Conservation (phyloP, 2,888 invertebrate genomes). For the Acholoe squamosa region DNA sequence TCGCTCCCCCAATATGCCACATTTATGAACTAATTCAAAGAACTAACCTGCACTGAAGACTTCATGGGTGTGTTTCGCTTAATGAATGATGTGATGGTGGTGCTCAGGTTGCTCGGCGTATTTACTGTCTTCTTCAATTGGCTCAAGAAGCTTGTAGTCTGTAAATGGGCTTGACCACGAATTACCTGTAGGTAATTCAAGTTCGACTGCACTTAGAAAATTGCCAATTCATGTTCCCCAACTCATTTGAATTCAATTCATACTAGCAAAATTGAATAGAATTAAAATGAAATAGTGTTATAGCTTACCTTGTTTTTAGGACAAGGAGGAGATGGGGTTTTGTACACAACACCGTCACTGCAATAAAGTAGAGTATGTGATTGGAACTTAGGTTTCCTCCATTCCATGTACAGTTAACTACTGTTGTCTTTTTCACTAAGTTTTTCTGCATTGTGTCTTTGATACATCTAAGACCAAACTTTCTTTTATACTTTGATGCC, state of each 20-base stretch:
- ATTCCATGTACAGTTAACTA: too few relatives aligned
- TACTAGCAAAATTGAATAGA: too few relatives aligned
- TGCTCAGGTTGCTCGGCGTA: slow-evolving; percentile 56
- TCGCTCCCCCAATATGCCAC: too few relatives aligned
- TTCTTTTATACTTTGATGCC: too few relatives aligned
- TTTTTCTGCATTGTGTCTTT: too few relatives aligned
- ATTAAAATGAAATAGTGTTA: background rate
- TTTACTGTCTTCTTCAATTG: slow-evolving; percentile 56
- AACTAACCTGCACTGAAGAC: slow-evolving; percentile 25
- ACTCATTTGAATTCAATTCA: too few relatives aligned
- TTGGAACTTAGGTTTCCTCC: too few relatives aligned
- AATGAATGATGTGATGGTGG: slow-evolving; percentile 61
- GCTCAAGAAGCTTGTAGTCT: slow-evolving; percentile 20
- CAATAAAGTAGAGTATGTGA: background rate
- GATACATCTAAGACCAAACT: too few relatives aligned
- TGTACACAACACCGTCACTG: slow-evolving; percentile 32
- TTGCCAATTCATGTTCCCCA: too few relatives aligned
- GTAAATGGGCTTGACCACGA: slow-evolving; percentile 16
- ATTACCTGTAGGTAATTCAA: slow-evolving; percentile 13
- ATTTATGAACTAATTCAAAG: background rate
- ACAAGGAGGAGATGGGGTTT: slow-evolving; percentile 55
- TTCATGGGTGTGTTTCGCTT: slow-evolving; percentile 64
- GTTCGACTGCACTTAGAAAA: too few relatives aligned
- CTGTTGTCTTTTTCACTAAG: too few relatives aligned
- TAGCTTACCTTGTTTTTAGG: slow-evolving; percentile 28